These are phyloP conservation scores for Iphiclides podalirius DNA, from an alignment of 2,888 invertebrate species.

Conservation along the genomic window DNA sequence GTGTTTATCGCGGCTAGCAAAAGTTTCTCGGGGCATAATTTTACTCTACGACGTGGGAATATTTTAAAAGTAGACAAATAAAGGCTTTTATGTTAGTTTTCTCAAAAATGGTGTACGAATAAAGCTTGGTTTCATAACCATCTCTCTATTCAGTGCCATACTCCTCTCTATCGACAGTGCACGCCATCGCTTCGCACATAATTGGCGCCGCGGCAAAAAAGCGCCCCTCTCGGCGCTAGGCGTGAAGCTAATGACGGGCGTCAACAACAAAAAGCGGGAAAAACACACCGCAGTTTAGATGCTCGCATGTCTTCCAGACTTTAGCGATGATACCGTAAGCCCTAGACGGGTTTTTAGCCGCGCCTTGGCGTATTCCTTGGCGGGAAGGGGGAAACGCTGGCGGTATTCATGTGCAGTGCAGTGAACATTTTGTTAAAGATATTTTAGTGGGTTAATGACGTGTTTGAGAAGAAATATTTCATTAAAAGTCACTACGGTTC, in stretches of 20 bases:
- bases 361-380: not conserved
- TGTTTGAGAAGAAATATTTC: not conserved
- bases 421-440: too few species aligned
- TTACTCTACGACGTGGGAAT: too few species aligned
- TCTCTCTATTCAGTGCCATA: too few species aligned
- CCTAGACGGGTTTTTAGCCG: not conserved
- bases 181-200: conserved; percentile 43
- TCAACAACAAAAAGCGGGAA: conserved; percentile 40
- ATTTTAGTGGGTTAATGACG: not conserved
- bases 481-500: not conserved
- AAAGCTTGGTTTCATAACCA: too few species aligned
- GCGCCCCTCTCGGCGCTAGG: conserved; percentile 30
- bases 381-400: not conserved
- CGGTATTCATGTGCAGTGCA: not conserved
- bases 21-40: too few species aligned
- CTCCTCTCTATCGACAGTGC: too few species aligned
- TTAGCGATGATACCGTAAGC: conserved; percentile 23
- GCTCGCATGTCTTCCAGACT: conserved; percentile 23
- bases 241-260: conserved; percentile 50
- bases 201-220: conserved; percentile 33
- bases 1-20: too few species aligned
- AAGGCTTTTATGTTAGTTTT: too few species aligned
- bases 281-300: conserved; percentile 27
- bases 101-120: too few species aligned
- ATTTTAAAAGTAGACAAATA: too few species aligned